These are phyloP conservation scores for Ictidomys tridecemlineatus DNA, from an alignment of 2,113 vertebrate species.

Conservation along the genomic window DNA sequence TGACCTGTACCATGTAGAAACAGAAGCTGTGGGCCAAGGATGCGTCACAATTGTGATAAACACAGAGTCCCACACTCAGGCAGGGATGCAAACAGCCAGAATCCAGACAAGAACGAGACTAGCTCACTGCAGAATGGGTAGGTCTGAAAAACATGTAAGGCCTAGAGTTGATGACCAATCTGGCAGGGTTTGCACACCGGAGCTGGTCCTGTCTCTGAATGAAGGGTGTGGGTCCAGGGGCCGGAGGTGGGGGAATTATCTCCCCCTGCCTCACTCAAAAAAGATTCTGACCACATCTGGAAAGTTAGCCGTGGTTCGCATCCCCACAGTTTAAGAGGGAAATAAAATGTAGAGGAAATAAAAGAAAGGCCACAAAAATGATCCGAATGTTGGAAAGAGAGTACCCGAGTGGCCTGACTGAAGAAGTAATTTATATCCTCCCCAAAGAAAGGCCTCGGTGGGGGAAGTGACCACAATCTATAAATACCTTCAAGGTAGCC, in stretches of 20 bases:
- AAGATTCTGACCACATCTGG: conserved; percentile 44
- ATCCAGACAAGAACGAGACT: background rate
- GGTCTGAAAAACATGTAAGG: background rate
- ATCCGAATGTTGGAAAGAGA: background rate
- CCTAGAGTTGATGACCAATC: background rate
- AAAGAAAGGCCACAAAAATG: conserved; percentile 75
- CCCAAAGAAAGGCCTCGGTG: conserved; percentile 4
- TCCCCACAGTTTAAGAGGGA: background rate
- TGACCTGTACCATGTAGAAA: background rate
- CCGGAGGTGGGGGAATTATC: background rate
- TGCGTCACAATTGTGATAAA: background rate
- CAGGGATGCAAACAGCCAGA: background rate
- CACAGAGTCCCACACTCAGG: background rate
- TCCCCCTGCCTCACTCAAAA: background rate
- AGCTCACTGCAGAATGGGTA: background rate
- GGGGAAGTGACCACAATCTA: conserved; percentile 43
- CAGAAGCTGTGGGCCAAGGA: background rate
- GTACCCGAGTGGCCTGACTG: conserved; percentile 31
- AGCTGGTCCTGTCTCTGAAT: background rate
- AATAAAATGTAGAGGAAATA: conserved; percentile 57
- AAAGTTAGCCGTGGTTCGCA: conserved; percentile 3
- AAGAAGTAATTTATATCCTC: conserved; percentile 65
- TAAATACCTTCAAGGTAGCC: conserved; percentile 71
- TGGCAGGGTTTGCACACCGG: background rate
- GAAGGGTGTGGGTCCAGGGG: background rate